Percentiles rank a stretch among this genome's conserved stretches.
phyloP scores from a whole-genome alignment of 1,140 invertebrate species.

The Aphelinus atriplicis region DNA sequence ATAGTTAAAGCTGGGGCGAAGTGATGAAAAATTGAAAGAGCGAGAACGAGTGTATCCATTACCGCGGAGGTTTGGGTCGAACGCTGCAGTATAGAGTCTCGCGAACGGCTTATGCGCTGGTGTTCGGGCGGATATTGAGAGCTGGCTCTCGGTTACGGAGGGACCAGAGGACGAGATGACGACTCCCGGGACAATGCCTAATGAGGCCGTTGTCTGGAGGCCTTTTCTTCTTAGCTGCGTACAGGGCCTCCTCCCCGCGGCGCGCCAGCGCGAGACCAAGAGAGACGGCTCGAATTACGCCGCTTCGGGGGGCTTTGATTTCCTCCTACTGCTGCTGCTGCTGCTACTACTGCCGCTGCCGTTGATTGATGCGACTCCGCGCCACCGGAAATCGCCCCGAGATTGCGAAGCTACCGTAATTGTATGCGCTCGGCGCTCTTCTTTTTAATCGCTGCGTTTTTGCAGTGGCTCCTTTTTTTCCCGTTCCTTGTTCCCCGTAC shows the following conservation, averaged over 20 bases:
- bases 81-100: not conserved
- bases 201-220: conserved; percentile 26
- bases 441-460: conserved; percentile 12
- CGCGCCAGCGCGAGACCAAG: conserved; percentile 11
- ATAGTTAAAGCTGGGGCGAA: too few species aligned
- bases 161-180: not conserved
- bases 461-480: conserved; percentile 12
- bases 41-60: too few species aligned
- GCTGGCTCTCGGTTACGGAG: not conserved
- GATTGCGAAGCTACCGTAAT: conserved; percentile 22
- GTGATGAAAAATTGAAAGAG: too few species aligned
- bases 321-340: not conserved
- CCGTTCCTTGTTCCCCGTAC: not conserved
- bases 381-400: conserved; percentile 27
- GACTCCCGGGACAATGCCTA: conserved; percentile 25
- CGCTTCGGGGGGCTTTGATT: conserved; percentile 24
- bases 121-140: not conserved
- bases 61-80: too few species aligned
- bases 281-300: conserved; percentile 24
- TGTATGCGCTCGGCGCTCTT: not conserved
- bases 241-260: not conserved
- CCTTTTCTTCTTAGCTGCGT: not conserved
- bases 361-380: conserved; percentile 26
- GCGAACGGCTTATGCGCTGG: not conserved
- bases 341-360: not conserved